Evolutionary conservation across 1,140 invertebrate species (phyloP).

Genomic region (Plodia interpunctella): DNA sequence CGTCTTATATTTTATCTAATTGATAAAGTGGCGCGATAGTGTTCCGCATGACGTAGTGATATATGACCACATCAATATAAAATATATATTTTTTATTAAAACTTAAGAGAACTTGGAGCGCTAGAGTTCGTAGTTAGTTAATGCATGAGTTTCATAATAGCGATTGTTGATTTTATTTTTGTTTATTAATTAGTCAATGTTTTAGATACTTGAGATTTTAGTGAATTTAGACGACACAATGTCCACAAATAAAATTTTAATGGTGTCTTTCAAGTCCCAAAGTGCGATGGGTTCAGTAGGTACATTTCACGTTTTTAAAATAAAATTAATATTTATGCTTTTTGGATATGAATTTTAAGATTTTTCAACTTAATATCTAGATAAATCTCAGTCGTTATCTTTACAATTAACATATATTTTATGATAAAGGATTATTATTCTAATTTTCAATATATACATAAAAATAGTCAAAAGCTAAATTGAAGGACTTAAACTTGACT

Average conservation of each 20-base stretch:
- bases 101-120: slow-evolving; percentile 33
- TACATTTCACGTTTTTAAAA: background rate
- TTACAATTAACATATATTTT: no score
- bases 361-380: no score
- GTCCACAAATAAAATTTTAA: slow-evolving; percentile 12
- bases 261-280: background rate
- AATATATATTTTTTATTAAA: slow-evolving; percentile 9
- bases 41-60: background rate
- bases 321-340: background rate
- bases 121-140: slow-evolving; percentile 54
- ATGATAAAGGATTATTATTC: no score
- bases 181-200: slow-evolving; percentile 49
- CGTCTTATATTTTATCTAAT: background rate
- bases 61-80: slow-evolving; percentile 1
- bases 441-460: no score
- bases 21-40: background rate
- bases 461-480: no score
- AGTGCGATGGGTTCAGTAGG: slow-evolving; percentile 10
- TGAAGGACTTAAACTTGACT: no score
- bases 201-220: slow-evolving; percentile 51
- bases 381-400: no score
- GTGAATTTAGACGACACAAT: slow-evolving; percentile 30
- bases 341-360: no score
- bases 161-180: slow-evolving; percentile 40
- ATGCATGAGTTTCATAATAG: slow-evolving; percentile 38